Base-by-base conservation (phyloP, 1,140 invertebrate species). In the Cheumatopsyche charites region DNA sequence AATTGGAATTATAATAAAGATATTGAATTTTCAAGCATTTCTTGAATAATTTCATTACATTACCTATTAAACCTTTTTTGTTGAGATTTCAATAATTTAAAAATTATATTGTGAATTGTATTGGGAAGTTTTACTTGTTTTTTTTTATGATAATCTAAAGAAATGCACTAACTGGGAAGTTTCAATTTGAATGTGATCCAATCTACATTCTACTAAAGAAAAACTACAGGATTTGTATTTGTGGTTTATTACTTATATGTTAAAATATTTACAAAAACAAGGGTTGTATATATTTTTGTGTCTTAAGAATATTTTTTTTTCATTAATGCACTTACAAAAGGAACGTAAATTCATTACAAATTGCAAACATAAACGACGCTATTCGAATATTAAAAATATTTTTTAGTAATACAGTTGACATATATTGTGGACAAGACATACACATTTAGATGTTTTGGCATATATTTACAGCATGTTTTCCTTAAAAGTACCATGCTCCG, bases 391-490 rank as follows among this genome's bases (percentile, higher is more conserved):
- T 21, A 25, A 52, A 15, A 17, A 52, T 17, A 17, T 17, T 52
- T 52, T 52, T 52, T 52, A 52, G 47, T 52, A 52, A 52, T 52
- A 52, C 19, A 52, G 47, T 52, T 52, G 47, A 52, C 47, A 52
- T 9, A 52, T 1, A 23, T 65, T 72, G 62, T 58, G 72, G 71
- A 68, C 67, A 55, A 36, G 25, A 72, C 71, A 72, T 69, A 70
- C 67, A 58, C 55, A 29, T 61, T 17, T 49, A 70, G 26, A 62
- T 26, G 9, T 29, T 6, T 66, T 66, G 61, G 67, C 72, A 63
- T 43, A 74, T 74, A 74, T 74, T 67, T 74, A 74, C 73, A 74
- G 68, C 67, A 68, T 55, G 65, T 68, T 67, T 68, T 21, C n/a
- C n/a, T 63, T 19, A 63, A 63, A 42, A 43, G 15, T 63, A 19